Evolutionary conservation across 2,797 vertebrate species (phyloP).

Genomic region (Lemur catta): DNA sequence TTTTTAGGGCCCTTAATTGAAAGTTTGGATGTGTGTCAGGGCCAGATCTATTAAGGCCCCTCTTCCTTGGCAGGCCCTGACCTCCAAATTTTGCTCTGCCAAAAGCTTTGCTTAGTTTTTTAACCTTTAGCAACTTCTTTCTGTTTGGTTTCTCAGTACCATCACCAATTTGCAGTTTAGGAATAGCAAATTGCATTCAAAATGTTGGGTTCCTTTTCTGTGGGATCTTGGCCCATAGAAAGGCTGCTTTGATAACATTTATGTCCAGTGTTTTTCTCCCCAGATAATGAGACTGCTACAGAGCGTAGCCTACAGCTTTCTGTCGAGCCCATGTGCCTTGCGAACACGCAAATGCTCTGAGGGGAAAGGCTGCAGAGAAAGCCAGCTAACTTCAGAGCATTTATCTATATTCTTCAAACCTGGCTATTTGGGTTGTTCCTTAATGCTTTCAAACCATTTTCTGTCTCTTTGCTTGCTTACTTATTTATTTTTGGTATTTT

Average conservation of each 20-base stretch:
- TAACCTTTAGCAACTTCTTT: background rate
- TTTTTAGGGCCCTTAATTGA: background rate
- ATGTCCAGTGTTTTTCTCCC: background rate
- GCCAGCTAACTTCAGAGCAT: background rate
- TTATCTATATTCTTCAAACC: background rate
- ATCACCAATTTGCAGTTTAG: background rate
- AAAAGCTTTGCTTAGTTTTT: background rate
- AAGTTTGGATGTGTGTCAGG: background rate
- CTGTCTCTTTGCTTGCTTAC: background rate
- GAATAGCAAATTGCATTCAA: background rate
- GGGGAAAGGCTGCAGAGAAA: background rate
- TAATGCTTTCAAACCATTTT: background rate
- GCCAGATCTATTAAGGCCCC: background rate
- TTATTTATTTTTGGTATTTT: background rate
- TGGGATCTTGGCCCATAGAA: background rate
- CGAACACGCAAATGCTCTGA: background rate
- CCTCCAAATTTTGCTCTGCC: background rate
- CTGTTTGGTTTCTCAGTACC: background rate
- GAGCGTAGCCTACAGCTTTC: background rate
- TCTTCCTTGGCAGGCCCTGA: background rate
- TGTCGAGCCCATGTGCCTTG: background rate
- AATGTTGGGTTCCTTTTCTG: background rate
- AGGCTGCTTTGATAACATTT: background rate
- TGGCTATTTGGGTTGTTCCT: background rate
- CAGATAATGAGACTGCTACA: background rate